Conservation (phyloP, 1,140 invertebrate genomes). For the Thaumatotibia leucotreta region DNA sequence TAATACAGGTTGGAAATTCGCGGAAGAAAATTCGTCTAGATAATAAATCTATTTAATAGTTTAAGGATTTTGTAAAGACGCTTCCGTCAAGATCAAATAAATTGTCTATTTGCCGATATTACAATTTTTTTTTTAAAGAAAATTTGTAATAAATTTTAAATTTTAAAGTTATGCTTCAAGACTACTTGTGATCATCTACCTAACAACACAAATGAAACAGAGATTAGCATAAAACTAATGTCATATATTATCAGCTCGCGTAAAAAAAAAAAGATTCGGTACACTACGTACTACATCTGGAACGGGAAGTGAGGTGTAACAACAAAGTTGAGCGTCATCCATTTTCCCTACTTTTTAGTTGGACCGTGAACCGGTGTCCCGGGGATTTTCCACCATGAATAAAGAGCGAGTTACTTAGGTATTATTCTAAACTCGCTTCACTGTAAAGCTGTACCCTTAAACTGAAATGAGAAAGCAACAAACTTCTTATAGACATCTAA, state of each 20-base stretch:
- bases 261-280: background rate
- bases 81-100: no score
- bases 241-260: background rate
- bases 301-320: background rate
- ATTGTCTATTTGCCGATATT: no score
- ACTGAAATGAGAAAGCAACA: constrained; percentile 16
- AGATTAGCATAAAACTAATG: no score
- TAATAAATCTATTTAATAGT: no score
- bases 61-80: no score
- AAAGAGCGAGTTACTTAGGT: constrained; percentile 13
- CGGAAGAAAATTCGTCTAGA: no score
- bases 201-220: no score
- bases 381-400: constrained; percentile 25
- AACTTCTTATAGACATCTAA: constrained; percentile 3
- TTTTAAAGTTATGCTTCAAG: no score
- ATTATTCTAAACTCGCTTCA: constrained; percentile 25
- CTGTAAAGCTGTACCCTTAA: constrained; percentile 18
- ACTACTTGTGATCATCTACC: no score
- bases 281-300: background rate
- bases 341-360: constrained; percentile 18
- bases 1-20: no score
- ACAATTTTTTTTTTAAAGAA: no score
- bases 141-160: no score
- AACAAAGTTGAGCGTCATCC: constrained; percentile 17
- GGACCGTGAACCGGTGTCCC: constrained; percentile 17